These are phyloP conservation scores for Chionis minor DNA, from an alignment of 2,113 vertebrate genomes.

Conservation along the genomic window DNA sequence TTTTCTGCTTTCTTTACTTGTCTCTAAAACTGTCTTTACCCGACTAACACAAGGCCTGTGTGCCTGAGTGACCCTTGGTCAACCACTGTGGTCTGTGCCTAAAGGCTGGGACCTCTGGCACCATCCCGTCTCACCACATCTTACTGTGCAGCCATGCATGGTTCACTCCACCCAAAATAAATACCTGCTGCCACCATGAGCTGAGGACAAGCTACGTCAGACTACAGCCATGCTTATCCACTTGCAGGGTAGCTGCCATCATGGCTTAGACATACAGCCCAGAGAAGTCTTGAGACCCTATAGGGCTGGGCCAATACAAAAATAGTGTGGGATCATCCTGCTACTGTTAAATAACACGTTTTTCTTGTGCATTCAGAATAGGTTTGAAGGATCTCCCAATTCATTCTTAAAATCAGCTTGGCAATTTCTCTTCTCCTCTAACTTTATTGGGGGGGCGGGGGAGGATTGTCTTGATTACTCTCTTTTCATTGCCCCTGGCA, in stretches of 20 bases:
- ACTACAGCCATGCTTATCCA: background rate
- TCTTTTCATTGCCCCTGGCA: background rate
- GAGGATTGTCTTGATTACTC: background rate
- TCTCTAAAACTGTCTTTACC: background rate
- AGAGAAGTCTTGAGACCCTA: background rate
- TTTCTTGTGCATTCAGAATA: background rate
- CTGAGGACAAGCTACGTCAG: background rate
- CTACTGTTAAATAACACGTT: background rate
- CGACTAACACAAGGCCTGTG: fast-evolving
- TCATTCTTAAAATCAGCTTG: background rate
- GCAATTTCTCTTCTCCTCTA: background rate
- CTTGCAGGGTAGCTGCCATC: background rate
- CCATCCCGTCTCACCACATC: background rate
- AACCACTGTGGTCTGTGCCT: background rate
- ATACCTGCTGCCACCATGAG: background rate
- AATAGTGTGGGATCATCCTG: background rate
- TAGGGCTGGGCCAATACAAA: background rate
- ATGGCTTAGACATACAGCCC: background rate
- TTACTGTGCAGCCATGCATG: fast-evolving
- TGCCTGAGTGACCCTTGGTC: background rate
- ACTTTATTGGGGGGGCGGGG: background rate
- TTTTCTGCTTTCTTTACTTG: background rate
- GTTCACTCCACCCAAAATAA: background rate
- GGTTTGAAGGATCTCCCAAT: background rate
- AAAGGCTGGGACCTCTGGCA: background rate